Conservation (phyloP, 2,113 vertebrate species). For the Verasper variegatus region DNA sequence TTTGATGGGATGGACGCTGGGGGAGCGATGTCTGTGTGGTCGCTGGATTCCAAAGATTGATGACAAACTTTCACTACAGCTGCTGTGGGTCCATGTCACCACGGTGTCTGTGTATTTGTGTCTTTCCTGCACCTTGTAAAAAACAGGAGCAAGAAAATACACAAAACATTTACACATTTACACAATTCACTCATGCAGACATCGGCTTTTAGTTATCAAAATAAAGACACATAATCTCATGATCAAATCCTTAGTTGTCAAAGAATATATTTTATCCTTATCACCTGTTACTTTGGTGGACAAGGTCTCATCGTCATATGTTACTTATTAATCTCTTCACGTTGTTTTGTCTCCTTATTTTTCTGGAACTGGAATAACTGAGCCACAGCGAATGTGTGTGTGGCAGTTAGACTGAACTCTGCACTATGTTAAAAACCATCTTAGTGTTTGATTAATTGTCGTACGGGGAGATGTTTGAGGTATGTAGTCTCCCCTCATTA, state of each 20-base stretch:
- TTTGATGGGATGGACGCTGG: conserved; percentile 39
- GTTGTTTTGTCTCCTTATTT: neutral
- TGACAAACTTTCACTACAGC: conserved; percentile 42
- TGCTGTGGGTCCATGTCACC: conserved; percentile 33
- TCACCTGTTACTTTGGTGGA: too few species aligned
- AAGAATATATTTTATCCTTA: neutral
- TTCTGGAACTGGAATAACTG: neutral
- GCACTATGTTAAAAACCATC: too few species aligned
- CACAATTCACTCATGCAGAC: neutral
- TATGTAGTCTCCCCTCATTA: neutral
- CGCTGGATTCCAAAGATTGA: conserved; percentile 51
- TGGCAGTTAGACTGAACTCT: too few species aligned
- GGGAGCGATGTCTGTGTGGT: conserved; percentile 40
- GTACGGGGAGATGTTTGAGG: neutral
- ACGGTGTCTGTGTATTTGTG: conserved; percentile 16
- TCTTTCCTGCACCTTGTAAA: conserved; percentile 1
- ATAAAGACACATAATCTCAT: too few species aligned
- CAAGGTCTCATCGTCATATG: too few species aligned
- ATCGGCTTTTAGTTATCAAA: neutral
- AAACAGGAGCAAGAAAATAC: conserved; percentile 7
- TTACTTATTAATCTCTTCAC: neutral
- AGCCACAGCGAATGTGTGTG: neutral
- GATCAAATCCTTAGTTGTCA: neutral
- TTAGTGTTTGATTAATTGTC: too few species aligned
- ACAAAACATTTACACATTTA: neutral